A percentile compares a stretch with the other conserved stretches of the same genome.
These are phyloP conservation scores for Aphaenogaster ashmeadi DNA, from an alignment of 1,140 invertebrate genomes.

Conservation along the genomic window DNA sequence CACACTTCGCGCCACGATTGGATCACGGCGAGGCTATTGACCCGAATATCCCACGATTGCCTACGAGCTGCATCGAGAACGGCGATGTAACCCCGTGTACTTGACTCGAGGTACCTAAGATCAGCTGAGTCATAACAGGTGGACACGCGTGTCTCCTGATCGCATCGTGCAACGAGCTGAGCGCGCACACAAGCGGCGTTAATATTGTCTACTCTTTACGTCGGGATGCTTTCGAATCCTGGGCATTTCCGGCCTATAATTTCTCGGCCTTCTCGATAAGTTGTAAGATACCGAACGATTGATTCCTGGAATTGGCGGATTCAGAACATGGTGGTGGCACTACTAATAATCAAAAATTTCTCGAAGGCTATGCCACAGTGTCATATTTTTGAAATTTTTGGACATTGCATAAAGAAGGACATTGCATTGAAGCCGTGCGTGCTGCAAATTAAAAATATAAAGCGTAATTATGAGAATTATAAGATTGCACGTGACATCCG, in stretches of 20 bases:
- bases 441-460: not conserved
- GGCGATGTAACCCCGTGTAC: constrained; percentile 43
- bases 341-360: not conserved
- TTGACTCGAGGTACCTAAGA: constrained; percentile 45
- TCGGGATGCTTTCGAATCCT: not conserved
- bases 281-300: constrained; percentile 8
- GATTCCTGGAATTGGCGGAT: constrained; percentile 17
- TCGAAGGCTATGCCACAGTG: not conserved
- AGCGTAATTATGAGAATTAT: not conserved
- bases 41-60: constrained; percentile 57
- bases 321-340: not conserved
- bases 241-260: constrained; percentile 24
- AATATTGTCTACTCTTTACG: constrained; percentile 27
- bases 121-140: constrained; percentile 77
- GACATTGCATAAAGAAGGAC: not conserved
- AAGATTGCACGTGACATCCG: not conserved
- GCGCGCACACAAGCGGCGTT: not conserved
- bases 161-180: constrained; percentile 16
- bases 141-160: constrained; percentile 65
- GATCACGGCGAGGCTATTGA: constrained; percentile 63
- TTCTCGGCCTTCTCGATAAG: constrained; percentile 27
- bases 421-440: not conserved
- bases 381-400: not conserved
- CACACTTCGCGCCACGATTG: constrained; percentile 54
- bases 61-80: constrained; percentile 50